Evolutionary conservation across 2,797 vertebrate genomes (phyloP).

Genomic region (Vireo griseus): DNA sequence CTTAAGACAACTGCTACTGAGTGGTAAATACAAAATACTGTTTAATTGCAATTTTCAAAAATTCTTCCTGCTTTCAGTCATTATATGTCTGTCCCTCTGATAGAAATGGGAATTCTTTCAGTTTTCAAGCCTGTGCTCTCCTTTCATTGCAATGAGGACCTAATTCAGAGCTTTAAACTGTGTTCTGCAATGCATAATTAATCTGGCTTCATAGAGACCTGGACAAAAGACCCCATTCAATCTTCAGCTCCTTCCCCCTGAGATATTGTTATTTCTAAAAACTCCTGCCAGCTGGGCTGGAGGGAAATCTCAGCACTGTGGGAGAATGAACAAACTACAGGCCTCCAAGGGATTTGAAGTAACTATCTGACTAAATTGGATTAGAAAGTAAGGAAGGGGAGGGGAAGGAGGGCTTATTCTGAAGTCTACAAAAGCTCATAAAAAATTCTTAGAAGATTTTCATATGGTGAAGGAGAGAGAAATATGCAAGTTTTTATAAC

Average conservation of each 20-base stretch:
- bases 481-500: slow-evolving; percentile 58
- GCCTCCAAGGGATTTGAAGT: slow-evolving; percentile 73
- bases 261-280: slow-evolving; percentile 89
- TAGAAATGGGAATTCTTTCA: slow-evolving; percentile 70
- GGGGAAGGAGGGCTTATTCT: slow-evolving; percentile 64
- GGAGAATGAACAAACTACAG: slow-evolving; percentile 77
- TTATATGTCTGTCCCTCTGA: slow-evolving; percentile 74
- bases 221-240: slow-evolving; percentile 95
- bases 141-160: slow-evolving; percentile 74
- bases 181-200: slow-evolving; percentile 93
- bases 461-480: slow-evolving; percentile 47
- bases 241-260: slow-evolving; percentile 79
- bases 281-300: slow-evolving; percentile 92
- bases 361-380: slow-evolving; percentile 81
- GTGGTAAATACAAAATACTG: slow-evolving; percentile 71
- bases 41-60: slow-evolving; percentile 76
- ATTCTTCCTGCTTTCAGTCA: slow-evolving; percentile 73
- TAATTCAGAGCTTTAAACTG: slow-evolving; percentile 77
- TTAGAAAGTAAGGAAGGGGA: slow-evolving; percentile 75
- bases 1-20: slow-evolving; percentile 69
- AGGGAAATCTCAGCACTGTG: slow-evolving; percentile 82
- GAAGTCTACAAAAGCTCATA: slow-evolving; percentile 68
- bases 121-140: slow-evolving; percentile 69
- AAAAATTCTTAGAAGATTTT: slow-evolving; percentile 66
- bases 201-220: slow-evolving; percentile 88